A percentile compares a stretch with the other conserved stretches of the same genome.
These are phyloP conservation scores for Anolis carolinensis DNA, from an alignment of 2,113 vertebrate species.

Conservation along the genomic window DNA sequence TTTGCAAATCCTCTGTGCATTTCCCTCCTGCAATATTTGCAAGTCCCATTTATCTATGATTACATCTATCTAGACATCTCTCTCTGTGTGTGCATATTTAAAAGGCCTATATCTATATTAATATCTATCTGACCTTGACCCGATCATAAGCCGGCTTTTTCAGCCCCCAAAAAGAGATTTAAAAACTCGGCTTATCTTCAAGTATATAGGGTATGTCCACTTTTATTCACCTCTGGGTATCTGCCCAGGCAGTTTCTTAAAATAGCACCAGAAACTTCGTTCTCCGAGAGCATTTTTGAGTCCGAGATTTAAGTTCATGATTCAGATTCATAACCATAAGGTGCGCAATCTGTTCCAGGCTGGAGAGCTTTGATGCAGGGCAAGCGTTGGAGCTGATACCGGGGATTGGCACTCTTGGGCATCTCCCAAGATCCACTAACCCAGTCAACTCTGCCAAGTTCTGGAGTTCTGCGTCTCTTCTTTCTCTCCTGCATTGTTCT, in stretches of 20 bases:
- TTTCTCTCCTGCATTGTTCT: not conserved
- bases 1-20: too few relatives aligned
- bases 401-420: not conserved
- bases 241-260: not conserved
- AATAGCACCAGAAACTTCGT: not conserved
- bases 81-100: too few relatives aligned
- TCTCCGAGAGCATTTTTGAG: not conserved
- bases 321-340: not conserved
- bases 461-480: not conserved
- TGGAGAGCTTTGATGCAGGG: not conserved
- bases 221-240: not conserved
- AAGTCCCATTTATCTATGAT: too few relatives aligned
- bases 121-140: too few relatives aligned
- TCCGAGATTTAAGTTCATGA: not conserved
- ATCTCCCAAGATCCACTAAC: not conserved
- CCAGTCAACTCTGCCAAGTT: not conserved
- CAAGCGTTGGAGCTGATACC: not conserved
- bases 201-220: too few relatives aligned
- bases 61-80: too few relatives aligned
- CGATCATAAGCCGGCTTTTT: too few relatives aligned
- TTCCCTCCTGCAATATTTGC: too few relatives aligned
- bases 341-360: not conserved
- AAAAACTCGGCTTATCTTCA: too few relatives aligned
- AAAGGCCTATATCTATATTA: too few relatives aligned
- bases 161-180: too few relatives aligned